Percentiles rank a stretch among this genome's conserved stretches.
Conservation (phyloP, 2,888 invertebrate species). For the Eupithecia pulchellata region DNA sequence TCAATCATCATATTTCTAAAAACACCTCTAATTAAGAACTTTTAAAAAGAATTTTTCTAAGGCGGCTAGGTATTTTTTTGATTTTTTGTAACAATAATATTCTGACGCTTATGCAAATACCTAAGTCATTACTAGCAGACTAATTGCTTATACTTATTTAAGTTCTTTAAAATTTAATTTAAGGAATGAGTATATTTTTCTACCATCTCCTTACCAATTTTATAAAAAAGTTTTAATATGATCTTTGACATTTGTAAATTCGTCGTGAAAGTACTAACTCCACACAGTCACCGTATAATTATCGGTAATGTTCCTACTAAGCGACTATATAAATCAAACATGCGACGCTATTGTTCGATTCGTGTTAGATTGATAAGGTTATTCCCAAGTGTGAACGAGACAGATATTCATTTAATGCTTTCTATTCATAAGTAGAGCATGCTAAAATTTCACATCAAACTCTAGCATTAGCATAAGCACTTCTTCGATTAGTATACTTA, state of each 20-base stretch:
- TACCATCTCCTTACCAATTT: not conserved
- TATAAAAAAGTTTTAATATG: not conserved
- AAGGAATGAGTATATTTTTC: not conserved
- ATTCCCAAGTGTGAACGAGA: constrained; percentile 83
- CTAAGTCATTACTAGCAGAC: not conserved
- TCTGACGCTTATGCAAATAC: too few species aligned
- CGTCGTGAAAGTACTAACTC: constrained; percentile 67
- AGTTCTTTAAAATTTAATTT: not conserved
- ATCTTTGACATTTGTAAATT: not conserved
- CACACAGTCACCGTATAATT: constrained; percentile 75
- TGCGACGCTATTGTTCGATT: constrained; percentile 85
- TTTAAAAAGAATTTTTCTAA: not conserved
- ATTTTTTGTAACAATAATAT: too few species aligned
- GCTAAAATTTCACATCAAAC: constrained; percentile 54
- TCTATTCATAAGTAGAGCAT: constrained; percentile 75
- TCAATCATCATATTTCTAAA: not conserved
- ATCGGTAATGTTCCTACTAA: constrained; percentile 85
- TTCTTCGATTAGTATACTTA: not conserved
- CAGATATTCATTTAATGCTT: constrained; percentile 78
- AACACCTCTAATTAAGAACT: not conserved
- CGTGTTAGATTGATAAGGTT: constrained; percentile 85
- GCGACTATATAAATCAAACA: constrained; percentile 85
- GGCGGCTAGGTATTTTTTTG: not conserved
- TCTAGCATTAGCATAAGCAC: not conserved
- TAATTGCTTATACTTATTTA: not conserved